Evolutionary conservation across 2,797 vertebrate species (phyloP).

Genomic region (Sebastes iracundus): DNA sequence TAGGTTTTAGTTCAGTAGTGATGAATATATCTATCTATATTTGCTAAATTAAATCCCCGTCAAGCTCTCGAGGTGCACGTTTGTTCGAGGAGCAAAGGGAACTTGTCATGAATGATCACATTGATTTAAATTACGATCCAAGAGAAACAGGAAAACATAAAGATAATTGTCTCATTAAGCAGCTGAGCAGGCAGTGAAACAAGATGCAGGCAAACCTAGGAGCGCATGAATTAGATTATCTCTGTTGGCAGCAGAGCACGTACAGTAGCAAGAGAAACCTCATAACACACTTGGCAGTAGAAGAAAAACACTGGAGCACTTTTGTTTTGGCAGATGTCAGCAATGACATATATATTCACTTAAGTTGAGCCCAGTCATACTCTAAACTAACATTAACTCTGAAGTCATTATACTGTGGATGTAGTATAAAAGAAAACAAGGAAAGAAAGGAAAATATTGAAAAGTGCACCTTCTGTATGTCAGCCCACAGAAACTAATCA

Average conservation of each 20-base stretch:
- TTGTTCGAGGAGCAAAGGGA: not conserved
- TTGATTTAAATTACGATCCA: not conserved
- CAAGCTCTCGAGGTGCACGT: not conserved
- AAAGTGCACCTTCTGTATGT: not conserved
- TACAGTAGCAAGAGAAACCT: not conserved
- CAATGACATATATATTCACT: not conserved
- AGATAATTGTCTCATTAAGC: slow-evolving; percentile 41
- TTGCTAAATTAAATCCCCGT: not conserved
- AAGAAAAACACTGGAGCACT: not conserved
- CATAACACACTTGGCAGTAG: not conserved
- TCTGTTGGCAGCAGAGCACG: not conserved
- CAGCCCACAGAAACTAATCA: not conserved
- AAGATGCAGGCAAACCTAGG: not conserved
- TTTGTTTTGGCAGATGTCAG: not conserved
- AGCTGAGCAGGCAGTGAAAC: slow-evolving; percentile 14
- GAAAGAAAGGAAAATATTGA: not conserved
- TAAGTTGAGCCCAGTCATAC: not conserved
- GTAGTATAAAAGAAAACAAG: not conserved
- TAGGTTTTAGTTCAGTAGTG: not conserved
- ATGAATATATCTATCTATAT: too few species aligned
- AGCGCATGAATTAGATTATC: slow-evolving; percentile 34
- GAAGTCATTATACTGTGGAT: not conserved
- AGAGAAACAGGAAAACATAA: slow-evolving; percentile 27
- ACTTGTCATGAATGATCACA: not conserved
- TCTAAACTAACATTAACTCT: not conserved